phyloP scores from a whole-genome alignment of 2,797 vertebrate species.

The Liparis tanakae region DNA sequence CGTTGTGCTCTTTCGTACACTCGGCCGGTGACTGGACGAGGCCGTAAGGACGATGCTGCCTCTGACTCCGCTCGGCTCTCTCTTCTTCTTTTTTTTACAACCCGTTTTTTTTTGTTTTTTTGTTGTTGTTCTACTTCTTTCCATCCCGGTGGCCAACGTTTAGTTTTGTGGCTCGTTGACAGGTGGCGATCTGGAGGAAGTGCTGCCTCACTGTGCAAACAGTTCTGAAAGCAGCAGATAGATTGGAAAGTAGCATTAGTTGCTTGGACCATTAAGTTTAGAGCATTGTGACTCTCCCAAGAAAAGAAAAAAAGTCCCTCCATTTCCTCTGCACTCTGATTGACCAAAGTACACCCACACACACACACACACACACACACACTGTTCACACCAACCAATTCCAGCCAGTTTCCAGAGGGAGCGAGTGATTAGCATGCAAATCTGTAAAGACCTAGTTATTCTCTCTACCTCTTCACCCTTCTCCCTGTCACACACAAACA shows the following conservation, averaged over 20 bases:
- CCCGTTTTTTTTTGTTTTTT: background rate
- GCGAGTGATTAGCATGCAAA: constrained; percentile 87
- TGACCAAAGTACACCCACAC: constrained; percentile 24
- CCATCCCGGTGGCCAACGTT: constrained; percentile 37
- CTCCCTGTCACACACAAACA: constrained; percentile 52
- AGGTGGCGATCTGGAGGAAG: constrained; percentile 19
- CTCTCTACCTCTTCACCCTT: constrained; percentile 81
- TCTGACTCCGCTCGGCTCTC: background rate
- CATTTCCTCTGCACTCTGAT: constrained; percentile 13
- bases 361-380: constrained; percentile 30
- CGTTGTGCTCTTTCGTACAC: background rate
- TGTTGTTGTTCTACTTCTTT: constrained; percentile 8
- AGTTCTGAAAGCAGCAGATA: constrained; percentile 21
- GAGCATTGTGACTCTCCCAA: constrained; percentile 8
- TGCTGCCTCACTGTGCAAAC: constrained; percentile 4
- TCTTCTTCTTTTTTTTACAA: background rate
- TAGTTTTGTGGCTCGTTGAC: constrained; percentile 34
- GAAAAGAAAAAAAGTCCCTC: constrained; percentile 14
- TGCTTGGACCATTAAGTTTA: constrained; percentile 38
- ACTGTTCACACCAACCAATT: constrained; percentile 34
- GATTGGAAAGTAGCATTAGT: constrained; percentile 34
- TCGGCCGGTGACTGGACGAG: background rate
- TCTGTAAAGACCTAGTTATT: constrained; percentile 87
- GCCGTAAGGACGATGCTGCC: constrained; percentile 4
- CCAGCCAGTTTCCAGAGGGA: constrained; percentile 78